Base-by-base conservation (phyloP, 2,888 invertebrate species). In the Tryphoninae sp. region DNA sequence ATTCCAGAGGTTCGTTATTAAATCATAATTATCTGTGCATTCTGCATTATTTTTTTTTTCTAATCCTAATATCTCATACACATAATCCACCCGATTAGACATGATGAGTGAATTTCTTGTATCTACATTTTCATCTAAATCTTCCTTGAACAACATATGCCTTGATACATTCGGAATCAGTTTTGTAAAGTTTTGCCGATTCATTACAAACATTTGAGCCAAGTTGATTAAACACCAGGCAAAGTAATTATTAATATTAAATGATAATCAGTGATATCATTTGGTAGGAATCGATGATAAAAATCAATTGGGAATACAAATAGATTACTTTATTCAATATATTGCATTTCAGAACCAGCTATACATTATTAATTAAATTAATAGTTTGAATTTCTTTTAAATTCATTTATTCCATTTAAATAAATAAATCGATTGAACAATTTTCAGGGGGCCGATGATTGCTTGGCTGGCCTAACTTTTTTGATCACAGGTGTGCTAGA, bases 401-500 rank as follows among this genome's bases (percentile, higher is more conserved):
- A 33, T 33, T 33, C 4, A 33, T 33, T 33, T 33, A 33, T 6
- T 33, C 42, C 64, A 45, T 22, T 40, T n/a, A 80, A 51, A 45
- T 55, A 69, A 51, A 58, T 61, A 69, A 61, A 40, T 16, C 58
- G 26, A 42, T 75, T 75, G 22, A 71, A 73, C 77, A 78, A 84
- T 81, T 88, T 91, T 40, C 84, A 96, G 95, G 97, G 97, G 42
- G 93, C 94, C 71, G 94, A 95, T 16, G 93, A 95, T 89, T 97
- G 97, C 89, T 92, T 97, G 2, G 94, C 94, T 69, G 95, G 96
- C 72, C 92, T 95, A 75, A 95, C 94, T 3, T 97, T 97, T 88
- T 90, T 97, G 4, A 92, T 97, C 71, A 98, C 98, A 53, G 98
- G 98, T 45, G 96, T 98, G 1, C 92, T 98, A 62, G 98, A 98